phyloP scores from a whole-genome alignment of 2,797 vertebrate genomes.

The Bovichtus variegatus region DNA sequence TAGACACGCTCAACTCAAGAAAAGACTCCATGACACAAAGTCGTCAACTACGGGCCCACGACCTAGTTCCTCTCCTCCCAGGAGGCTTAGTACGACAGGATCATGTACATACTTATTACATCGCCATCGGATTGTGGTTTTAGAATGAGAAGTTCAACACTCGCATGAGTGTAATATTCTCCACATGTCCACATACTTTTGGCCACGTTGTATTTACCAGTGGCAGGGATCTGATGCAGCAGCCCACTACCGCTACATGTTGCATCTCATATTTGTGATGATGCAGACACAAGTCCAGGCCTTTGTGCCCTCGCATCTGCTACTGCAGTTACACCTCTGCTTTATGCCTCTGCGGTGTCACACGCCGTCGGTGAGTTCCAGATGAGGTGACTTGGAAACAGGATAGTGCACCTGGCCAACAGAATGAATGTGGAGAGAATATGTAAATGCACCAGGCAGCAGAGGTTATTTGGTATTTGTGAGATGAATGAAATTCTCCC shows the following conservation, averaged over 20 bases:
- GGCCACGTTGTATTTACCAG: background rate
- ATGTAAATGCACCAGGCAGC: slow-evolving; percentile 71
- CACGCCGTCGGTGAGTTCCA: slow-evolving; percentile 22
- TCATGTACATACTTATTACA: no score
- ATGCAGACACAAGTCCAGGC: slow-evolving; percentile 11
- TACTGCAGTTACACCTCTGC: slow-evolving; percentile 48
- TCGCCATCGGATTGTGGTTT: background rate
- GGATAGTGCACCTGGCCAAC: slow-evolving; percentile 65
- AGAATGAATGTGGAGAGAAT: slow-evolving; percentile 60
- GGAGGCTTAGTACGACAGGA: no score
- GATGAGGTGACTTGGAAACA: slow-evolving; percentile 65
- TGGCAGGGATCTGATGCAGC: background rate
- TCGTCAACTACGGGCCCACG: no score
- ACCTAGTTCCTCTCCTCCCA: no score
- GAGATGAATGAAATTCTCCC: slow-evolving; percentile 79
- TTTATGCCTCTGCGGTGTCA: slow-evolving; percentile 51
- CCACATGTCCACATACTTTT: background rate
- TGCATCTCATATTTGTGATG: slow-evolving; percentile 34
- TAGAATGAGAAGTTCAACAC: background rate
- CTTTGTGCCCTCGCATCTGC: slow-evolving; percentile 50
- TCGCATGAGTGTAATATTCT: background rate
- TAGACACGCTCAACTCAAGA: no score
- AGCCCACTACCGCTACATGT: background rate
- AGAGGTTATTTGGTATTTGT: slow-evolving; percentile 82
- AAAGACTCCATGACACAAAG: no score